These are phyloP conservation scores for Gasterosteus aculeatus DNA, from an alignment of 2,113 vertebrate species.

Conservation along the genomic window DNA sequence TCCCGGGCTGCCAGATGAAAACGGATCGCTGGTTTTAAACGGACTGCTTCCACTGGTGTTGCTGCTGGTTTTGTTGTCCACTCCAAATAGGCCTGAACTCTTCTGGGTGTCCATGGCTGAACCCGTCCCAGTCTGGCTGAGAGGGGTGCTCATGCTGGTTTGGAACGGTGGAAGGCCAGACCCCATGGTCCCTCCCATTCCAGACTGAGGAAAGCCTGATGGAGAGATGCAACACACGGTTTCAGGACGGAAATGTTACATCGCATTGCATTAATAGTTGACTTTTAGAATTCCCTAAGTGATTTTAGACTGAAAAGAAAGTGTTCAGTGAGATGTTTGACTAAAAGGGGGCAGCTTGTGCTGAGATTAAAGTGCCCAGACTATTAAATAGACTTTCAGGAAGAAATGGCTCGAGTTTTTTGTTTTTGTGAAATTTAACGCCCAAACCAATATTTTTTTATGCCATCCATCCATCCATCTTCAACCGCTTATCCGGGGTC, in stretches of 20 bases:
- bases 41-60: conserved; percentile 62
- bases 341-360: no score
- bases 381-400: no score
- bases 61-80: conserved; percentile 67
- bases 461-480: no score
- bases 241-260: neutral
- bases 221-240: conserved; percentile 20
- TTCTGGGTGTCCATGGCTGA: conserved; percentile 72
- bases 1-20: conserved; percentile 63
- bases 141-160: conserved; percentile 63
- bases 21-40: conserved; percentile 69
- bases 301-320: no score
- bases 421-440: no score
- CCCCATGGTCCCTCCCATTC: conserved; percentile 70
- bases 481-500: no score
- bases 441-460: no score
- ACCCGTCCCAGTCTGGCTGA: conserved; percentile 55
- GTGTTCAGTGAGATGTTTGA: no score
- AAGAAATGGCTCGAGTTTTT: no score
- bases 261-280: neutral
- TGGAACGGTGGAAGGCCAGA: conserved; percentile 74
- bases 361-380: no score
- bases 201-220: conserved; percentile 78
- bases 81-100: conserved; percentile 60
- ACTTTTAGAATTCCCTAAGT: no score